These are phyloP conservation scores for Leptinotarsa lineolata DNA, from an alignment of 1,140 invertebrate genomes.

Conservation along the genomic window DNA sequence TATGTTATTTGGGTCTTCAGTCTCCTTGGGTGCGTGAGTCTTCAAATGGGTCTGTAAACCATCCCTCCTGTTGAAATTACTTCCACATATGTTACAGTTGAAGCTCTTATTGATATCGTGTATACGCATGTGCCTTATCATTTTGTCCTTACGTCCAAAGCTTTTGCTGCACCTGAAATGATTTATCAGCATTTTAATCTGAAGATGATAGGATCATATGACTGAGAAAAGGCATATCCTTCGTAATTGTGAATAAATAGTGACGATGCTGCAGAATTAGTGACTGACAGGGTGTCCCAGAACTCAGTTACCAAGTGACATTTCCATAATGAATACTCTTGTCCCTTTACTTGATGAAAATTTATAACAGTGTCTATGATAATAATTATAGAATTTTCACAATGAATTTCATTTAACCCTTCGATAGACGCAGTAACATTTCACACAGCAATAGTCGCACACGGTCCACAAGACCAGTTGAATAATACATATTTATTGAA, in stretches of 20 bases:
- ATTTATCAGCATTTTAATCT: constrained; percentile 38
- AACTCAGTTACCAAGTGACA: background rate
- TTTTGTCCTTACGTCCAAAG: constrained; percentile 69
- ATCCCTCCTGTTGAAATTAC: constrained; percentile 47
- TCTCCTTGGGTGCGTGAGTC: constrained; percentile 33
- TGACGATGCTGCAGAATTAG: no score
- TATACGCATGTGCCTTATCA: constrained; percentile 66
- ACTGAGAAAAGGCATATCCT: background rate
- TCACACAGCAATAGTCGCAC: no score
- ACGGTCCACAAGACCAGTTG: no score
- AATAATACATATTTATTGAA: no score
- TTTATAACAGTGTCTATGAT: no score
- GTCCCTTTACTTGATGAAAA: background rate
- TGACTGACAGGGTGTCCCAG: background rate
- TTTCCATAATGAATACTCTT: background rate
- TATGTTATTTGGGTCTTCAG: background rate
- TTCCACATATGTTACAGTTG: constrained; percentile 42
- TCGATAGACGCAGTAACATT: no score
- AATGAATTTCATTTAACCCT: no score
- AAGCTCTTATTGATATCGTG: constrained; percentile 58
- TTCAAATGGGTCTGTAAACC: constrained; percentile 48
- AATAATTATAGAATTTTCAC: no score
- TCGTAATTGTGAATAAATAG: no score
- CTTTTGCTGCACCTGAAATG: constrained; percentile 66
- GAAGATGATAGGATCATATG: background rate